These are phyloP conservation scores for Gadus chalcogrammus DNA, from an alignment of 2,113 vertebrate species.

Conservation along the genomic window DNA sequence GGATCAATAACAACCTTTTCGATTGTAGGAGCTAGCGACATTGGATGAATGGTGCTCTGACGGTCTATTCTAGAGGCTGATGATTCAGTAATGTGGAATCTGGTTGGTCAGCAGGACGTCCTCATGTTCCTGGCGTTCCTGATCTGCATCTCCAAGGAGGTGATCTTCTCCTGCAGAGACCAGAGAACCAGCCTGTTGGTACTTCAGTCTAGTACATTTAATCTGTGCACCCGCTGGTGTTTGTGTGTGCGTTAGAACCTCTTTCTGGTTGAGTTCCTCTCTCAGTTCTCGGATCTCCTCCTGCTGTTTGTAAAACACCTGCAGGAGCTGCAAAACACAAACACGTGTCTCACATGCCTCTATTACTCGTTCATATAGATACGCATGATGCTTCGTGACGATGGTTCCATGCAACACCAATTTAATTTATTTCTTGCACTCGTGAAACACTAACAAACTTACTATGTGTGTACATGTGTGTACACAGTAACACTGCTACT, in stretches of 20 bases:
- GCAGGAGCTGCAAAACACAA: constrained; percentile 75
- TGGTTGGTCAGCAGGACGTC: constrained; percentile 46
- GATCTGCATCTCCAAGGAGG: constrained; percentile 79
- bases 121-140: constrained; percentile 29
- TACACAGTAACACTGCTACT: background rate
- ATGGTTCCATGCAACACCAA: too few species aligned
- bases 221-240: background rate
- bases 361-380: too few species aligned
- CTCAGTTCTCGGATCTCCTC: constrained; percentile 83
- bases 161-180: constrained; percentile 66
- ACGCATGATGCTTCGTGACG: background rate
- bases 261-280: constrained; percentile 76
- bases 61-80: too few species aligned
- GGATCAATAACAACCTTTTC: too few species aligned
- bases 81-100: background rate
- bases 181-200: background rate
- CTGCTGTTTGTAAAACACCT: constrained; percentile 84
- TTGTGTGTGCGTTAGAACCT: constrained; percentile 42
- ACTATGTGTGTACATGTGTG: too few species aligned
- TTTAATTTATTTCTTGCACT: background rate
- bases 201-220: background rate
- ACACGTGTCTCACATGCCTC: background rate
- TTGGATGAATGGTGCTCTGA: too few species aligned
- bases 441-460: too few species aligned
- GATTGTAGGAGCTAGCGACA: too few species aligned